phyloP scores from a whole-genome alignment of 2,888 invertebrate species.

The Cordilura impudica region DNA sequence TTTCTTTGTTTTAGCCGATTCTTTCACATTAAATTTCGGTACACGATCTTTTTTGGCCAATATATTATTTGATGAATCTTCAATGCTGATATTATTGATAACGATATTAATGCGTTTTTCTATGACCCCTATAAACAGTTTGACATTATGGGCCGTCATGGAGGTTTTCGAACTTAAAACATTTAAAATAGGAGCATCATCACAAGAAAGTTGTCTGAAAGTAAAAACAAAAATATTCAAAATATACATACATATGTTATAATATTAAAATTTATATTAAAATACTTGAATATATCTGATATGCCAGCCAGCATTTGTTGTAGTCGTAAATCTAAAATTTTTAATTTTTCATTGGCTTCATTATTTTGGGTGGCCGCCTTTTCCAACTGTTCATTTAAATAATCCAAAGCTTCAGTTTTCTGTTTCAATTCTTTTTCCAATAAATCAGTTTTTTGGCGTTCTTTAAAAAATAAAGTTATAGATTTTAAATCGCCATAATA shows the following conservation, averaged over 20 bases:
- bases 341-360: conserved; percentile 71
- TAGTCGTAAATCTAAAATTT: conserved; percentile 68
- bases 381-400: conserved; percentile 69
- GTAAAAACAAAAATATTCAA: conserved; percentile 60
- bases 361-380: conserved; percentile 70
- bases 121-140: conserved; percentile 89
- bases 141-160: conserved; percentile 86
- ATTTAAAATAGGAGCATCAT: conserved; percentile 84
- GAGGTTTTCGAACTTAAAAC: conserved; percentile 85
- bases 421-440: conserved; percentile 72
- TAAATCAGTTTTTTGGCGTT: conserved; percentile 74
- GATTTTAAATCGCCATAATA: background rate
- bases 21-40: conserved; percentile 77
- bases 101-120: conserved; percentile 82
- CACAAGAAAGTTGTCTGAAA: conserved; percentile 84
- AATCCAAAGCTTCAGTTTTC: conserved; percentile 74
- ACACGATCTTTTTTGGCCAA: conserved; percentile 76
- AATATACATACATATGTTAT: background rate
- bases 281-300: conserved; percentile 77
- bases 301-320: conserved; percentile 79
- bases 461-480: conserved; percentile 59
- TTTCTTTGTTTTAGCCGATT: conserved; percentile 73
- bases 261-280: background rate
- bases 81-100: conserved; percentile 72
- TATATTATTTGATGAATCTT: conserved; percentile 74